A percentile compares a stretch with the other conserved stretches of the same genome.
Conservation (phyloP, 2,888 invertebrate genomes). For the Tineola bisselliella region DNA sequence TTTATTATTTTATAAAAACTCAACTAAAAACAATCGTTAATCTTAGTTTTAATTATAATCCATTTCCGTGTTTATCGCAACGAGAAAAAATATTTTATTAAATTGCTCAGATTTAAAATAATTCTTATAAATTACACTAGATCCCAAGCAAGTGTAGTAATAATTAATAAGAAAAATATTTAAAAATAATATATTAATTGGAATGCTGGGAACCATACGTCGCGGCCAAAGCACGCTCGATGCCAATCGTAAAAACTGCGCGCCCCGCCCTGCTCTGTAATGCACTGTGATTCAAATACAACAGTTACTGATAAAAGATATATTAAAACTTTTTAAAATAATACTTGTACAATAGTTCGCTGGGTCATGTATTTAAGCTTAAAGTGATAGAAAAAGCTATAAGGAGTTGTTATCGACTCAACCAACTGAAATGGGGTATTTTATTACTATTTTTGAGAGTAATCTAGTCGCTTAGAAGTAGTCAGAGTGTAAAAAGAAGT, state of each 20-base stretch:
- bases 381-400: too few relatives aligned
- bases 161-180: conserved; percentile 7
- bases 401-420: too few relatives aligned
- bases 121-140: background rate
- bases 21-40: background rate
- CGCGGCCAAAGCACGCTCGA: conserved; percentile 33
- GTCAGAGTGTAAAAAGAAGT: too few relatives aligned
- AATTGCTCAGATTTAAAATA: too few relatives aligned
- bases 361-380: too few relatives aligned
- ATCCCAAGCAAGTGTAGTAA: background rate
- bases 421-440: too few relatives aligned
- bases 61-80: background rate
- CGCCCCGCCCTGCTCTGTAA: conserved; percentile 29
- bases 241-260: conserved; percentile 43
- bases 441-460: too few relatives aligned
- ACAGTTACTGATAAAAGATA: background rate
- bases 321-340: too few relatives aligned
- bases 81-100: too few relatives aligned
- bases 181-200: conserved; percentile 11
- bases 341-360: too few relatives aligned
- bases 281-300: background rate
- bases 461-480: too few relatives aligned
- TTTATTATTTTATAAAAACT: background rate
- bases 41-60: background rate
- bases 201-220: conserved; percentile 16